Conservation (phyloP, 2,888 invertebrate genomes). For the Nemotelus pantherinus region DNA sequence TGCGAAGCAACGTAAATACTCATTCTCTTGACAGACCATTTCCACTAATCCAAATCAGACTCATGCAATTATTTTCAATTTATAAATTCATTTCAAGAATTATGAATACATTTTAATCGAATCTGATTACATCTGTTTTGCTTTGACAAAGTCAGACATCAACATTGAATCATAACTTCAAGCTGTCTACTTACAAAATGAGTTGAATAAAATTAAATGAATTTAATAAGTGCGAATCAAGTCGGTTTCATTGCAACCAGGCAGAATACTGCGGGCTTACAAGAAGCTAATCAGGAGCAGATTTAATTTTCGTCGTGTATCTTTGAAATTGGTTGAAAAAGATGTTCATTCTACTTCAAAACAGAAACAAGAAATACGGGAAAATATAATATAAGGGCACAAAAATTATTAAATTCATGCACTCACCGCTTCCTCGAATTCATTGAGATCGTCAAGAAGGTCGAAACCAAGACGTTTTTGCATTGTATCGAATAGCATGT, state of each 20-base stretch:
- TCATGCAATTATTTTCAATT: background rate
- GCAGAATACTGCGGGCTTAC: too few species aligned
- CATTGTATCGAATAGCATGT: constrained; percentile 58
- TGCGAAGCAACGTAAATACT: too few species aligned
- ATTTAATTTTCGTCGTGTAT: too few species aligned
- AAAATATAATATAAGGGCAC: too few species aligned
- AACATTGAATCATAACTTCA: background rate
- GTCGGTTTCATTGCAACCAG: constrained; percentile 1
- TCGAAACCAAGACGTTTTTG: constrained; percentile 60
- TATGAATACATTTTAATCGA: background rate
- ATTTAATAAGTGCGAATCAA: constrained; percentile 17
- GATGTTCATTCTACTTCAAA: too few species aligned
- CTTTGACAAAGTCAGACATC: background rate
- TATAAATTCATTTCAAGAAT: background rate
- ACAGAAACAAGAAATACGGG: too few species aligned
- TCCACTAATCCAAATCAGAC: background rate
- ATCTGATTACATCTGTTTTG: background rate
- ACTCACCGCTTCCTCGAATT: constrained; percentile 62
- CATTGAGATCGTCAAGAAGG: constrained; percentile 61
- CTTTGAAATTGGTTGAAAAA: too few species aligned
- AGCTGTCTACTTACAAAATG: constrained; percentile 13
- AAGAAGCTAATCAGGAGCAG: too few species aligned
- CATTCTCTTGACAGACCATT: too few species aligned
- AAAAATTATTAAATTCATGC: background rate
- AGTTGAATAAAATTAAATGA: background rate